phyloP scores from a whole-genome alignment of 2,888 invertebrate species.

The Beris morrisii region DNA sequence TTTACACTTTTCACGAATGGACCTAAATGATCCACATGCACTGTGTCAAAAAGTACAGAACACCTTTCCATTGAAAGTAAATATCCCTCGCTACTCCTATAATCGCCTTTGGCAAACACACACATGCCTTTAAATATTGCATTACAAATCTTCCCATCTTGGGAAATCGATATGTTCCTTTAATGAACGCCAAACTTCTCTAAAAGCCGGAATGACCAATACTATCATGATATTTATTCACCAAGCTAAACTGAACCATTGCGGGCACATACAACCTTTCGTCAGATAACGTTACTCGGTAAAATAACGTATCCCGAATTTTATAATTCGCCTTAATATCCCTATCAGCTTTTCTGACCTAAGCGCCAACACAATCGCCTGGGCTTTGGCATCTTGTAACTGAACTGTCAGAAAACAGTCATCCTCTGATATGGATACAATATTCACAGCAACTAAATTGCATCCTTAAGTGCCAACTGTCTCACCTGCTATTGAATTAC shows the following conservation, averaged over 20 bases:
- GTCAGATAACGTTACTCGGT: no score
- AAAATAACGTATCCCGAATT: neutral
- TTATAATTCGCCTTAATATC: no score
- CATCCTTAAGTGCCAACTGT: no score
- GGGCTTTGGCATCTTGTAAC: no score
- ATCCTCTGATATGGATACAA: no score
- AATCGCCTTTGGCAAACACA: conserved; percentile 34
- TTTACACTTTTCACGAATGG: conserved; percentile 43
- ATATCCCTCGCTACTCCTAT: conserved; percentile 41
- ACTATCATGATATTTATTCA: conserved; percentile 11
- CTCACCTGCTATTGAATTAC: no score
- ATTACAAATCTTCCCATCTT: conserved; percentile 48
- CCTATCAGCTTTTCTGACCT: no score
- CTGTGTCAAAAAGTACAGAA: conserved; percentile 42
- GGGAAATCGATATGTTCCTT: conserved; percentile 50
- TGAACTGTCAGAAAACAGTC: no score
- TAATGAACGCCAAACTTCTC: conserved; percentile 3
- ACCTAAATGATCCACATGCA: conserved; percentile 46
- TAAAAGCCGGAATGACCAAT: conserved; percentile 14
- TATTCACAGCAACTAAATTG: no score
- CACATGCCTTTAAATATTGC: conserved; percentile 49
- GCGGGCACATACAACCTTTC: no score
- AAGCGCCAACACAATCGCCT: no score
- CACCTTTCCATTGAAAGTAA: conserved; percentile 31
- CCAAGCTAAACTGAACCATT: no score